A percentile compares a stretch with the other conserved stretches of the same genome.
Evolutionary conservation across 2,113 vertebrate genomes (phyloP).

Genomic region (Odocoileus virginianus): DNA sequence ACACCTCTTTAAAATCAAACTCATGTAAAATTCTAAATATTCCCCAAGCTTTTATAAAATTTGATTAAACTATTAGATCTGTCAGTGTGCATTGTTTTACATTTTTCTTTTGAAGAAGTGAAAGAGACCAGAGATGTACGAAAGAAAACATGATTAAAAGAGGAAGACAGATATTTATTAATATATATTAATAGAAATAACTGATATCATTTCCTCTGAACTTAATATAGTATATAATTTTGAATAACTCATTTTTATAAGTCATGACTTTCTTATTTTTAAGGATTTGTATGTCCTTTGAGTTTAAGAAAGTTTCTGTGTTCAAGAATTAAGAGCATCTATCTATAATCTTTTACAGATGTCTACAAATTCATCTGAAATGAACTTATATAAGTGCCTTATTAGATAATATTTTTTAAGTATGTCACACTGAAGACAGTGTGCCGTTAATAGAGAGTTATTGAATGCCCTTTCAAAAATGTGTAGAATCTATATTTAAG

Average conservation of each 20-base stretch:
- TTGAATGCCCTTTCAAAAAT: neutral
- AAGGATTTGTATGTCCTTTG: neutral
- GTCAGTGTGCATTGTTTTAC: neutral
- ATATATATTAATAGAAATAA: neutral
- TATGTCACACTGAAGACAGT: neutral
- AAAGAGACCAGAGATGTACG: neutral
- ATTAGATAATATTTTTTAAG: neutral
- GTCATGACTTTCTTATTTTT: neutral
- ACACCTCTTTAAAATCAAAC: neutral
- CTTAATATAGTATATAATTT: neutral
- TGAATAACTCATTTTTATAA: neutral
- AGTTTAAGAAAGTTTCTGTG: neutral
- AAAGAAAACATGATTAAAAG: neutral
- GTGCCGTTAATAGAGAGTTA: neutral
- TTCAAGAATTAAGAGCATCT: neutral
- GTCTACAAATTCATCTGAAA: neutral
- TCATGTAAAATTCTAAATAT: constrained; percentile 27
- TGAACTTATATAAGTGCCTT: neutral
- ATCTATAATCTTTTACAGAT: neutral
- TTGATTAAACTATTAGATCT: constrained; percentile 34
- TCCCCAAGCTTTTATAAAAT: constrained; percentile 7
- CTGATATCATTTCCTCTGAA: neutral
- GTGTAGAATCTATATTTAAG: neutral
- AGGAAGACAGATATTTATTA: neutral
- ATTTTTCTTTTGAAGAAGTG: constrained; percentile 20